Evolutionary conservation across 2,888 invertebrate genomes (phyloP).

Genomic region (Drosophila antonietae): DNA sequence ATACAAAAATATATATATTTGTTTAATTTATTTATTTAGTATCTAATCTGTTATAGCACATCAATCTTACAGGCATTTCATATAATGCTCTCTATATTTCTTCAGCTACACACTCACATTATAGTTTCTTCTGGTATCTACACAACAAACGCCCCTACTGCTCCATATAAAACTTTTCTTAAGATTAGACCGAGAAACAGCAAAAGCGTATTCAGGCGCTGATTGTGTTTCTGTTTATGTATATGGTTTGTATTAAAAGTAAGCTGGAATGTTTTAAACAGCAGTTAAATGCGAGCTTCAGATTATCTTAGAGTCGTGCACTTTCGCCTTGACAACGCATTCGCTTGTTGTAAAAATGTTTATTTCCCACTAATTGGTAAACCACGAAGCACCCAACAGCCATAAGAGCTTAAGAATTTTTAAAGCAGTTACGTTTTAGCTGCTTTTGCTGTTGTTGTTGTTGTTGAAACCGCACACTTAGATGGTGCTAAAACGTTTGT

Average conservation of each 20-base stretch:
- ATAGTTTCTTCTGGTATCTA: not conserved
- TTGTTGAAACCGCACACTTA: conserved; percentile 5
- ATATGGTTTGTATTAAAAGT: not conserved
- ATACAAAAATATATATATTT: too few relatives aligned
- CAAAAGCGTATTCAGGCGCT: not conserved
- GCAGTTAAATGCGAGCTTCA: conserved; percentile 2
- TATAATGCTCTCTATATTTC: too few relatives aligned
- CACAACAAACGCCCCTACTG: not conserved
- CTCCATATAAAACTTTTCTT: not conserved
- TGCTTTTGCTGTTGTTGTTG: not conserved
- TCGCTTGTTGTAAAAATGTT: conserved; percentile 10
- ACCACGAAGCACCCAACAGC: not conserved
- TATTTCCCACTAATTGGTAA: conserved; percentile 12
- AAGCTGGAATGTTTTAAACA: conserved; percentile 6
- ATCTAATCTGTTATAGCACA: too few relatives aligned
- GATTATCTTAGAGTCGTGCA: conserved; percentile 2
- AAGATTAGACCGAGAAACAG: not conserved
- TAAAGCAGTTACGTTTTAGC: conserved; percentile 1
- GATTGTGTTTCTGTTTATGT: conserved; percentile 1
- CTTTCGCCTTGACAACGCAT: not conserved
- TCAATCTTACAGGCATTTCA: too few relatives aligned
- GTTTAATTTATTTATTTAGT: too few relatives aligned
- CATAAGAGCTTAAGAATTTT: conserved; percentile 10
- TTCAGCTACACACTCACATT: too few relatives aligned
- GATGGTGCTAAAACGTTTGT: conserved; percentile 4